phyloP scores from a whole-genome alignment of 2,797 vertebrate species.

The Notolabrus celidotus region DNA sequence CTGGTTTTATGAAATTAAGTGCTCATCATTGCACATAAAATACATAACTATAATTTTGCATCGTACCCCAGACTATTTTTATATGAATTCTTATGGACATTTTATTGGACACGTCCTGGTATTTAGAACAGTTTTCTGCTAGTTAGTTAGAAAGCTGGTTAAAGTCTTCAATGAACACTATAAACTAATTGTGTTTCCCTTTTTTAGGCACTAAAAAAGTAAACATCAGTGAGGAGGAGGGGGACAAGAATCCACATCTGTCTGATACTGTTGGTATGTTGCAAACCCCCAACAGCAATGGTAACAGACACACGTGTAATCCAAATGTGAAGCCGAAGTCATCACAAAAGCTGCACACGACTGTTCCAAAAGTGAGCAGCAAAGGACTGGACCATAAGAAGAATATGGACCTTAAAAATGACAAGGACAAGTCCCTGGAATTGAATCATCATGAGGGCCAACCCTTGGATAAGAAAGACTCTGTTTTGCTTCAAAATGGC shows the following conservation, averaged over 20 bases:
- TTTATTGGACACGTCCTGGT: not conserved
- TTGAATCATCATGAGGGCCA: constrained; percentile 73
- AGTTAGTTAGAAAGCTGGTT: not conserved
- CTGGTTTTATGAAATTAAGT: not conserved
- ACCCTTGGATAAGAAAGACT: constrained; percentile 85
- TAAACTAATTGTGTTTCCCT: constrained; percentile 71
- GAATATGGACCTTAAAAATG: constrained; percentile 93
- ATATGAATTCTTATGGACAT: too few relatives aligned
- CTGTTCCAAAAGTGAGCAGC: constrained; percentile 88
- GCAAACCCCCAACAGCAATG: constrained; percentile 87
- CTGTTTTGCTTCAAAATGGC: constrained; percentile 90
- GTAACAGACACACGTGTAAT: constrained; percentile 88
- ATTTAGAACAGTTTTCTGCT: not conserved
- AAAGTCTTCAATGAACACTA: constrained; percentile 22
- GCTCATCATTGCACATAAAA: too few relatives aligned
- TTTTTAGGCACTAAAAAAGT: constrained; percentile 91
- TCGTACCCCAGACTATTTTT: too few relatives aligned
- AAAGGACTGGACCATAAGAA: constrained; percentile 89
- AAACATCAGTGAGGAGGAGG: constrained; percentile 87
- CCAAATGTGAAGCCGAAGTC: constrained; percentile 85
- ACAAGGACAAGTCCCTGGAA: constrained; percentile 85
- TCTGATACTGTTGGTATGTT: constrained; percentile 83
- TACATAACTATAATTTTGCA: too few relatives aligned
- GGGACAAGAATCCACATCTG: constrained; percentile 85
- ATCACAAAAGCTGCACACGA: constrained; percentile 81